Evolutionary conservation across 2,113 vertebrate species (phyloP), one percentile per base, ranked within the genome.

Genomic region (Maccullochella peelii): DNA sequence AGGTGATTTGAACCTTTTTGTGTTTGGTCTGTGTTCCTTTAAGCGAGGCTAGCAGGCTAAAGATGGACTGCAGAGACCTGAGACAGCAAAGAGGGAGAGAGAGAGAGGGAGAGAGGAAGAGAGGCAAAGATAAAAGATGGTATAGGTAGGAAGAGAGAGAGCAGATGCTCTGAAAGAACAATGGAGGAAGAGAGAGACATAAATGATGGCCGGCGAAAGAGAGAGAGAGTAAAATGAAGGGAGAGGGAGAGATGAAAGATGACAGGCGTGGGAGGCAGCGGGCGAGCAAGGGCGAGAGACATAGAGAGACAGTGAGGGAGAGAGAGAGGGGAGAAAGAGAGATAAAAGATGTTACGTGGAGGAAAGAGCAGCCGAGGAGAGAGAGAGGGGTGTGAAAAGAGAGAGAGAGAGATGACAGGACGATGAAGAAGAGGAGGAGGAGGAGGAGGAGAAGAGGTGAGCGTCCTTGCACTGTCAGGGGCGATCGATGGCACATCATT

Each of bases 401-500:
- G 14, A 7, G 42, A 25, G 47, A 30, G 82, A 84, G 89, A 90
- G 87, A 91, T 93, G 89, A 91, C 89, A 92, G 87, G 86, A 88
- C 50, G 86, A 86, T 85, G 92, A 90, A 86, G 92, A 89, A 73
- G 78, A 82, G 63, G 72, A 73, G 25, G 73, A 68, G 44, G 77
- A 88, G 80, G 82, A 83, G 82, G 88, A 90, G 86, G 84, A 89
- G 90, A 55, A 86, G 92, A 93, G 93, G 93, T 92, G 94, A 94
- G 93, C 90, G 93, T 94, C 94, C 94, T 94, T 94, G 94, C 94
- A 90, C 94, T 92, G 94, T 94, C 94, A 94, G 94, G 88, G 94
- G 89, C 92, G 93, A 94, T 94, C 94, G 91, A 94, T 94, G 94
- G 93, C 89, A 94, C 94, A 94, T 94, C 93, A 94, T 94, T 94